These are phyloP conservation scores for Tetranychus piercei DNA, from an alignment of 2,888 invertebrate species.

Conservation along the genomic window DNA sequence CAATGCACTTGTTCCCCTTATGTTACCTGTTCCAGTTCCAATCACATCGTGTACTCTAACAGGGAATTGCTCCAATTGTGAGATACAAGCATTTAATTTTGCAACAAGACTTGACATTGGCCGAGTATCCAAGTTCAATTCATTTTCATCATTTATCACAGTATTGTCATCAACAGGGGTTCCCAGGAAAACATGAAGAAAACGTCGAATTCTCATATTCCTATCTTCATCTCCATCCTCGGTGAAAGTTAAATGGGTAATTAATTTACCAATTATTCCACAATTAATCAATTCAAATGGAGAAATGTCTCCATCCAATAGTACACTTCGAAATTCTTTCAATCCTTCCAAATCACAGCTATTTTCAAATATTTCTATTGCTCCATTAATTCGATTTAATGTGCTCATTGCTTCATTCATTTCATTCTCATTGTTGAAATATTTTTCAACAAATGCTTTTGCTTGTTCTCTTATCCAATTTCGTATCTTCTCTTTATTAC, in stretches of 20 bases:
- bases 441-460: constrained; percentile 34
- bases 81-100: constrained; percentile 84
- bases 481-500: constrained; percentile 60
- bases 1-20: constrained; percentile 50
- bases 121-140: constrained; percentile 26
- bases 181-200: constrained; percentile 76
- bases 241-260: constrained; percentile 57
- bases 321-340: constrained; percentile 58
- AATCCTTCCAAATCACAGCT: constrained; percentile 41
- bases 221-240: constrained; percentile 27
- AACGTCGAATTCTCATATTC: constrained; percentile 51
- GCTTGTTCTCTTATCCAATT: constrained; percentile 75
- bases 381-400: constrained; percentile 57
- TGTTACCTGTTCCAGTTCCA: constrained; percentile 41
- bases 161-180: constrained; percentile 41
- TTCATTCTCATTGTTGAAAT: constrained; percentile 42
- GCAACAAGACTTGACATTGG: constrained; percentile 64
- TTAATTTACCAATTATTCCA: constrained; percentile 70
- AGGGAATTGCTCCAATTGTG: constrained; percentile 92
- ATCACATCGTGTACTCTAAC: constrained; percentile 87
- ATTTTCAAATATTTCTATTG: constrained; percentile 39
- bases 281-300: constrained; percentile 97
- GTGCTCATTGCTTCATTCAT: constrained; percentile 53
- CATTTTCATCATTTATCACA: constrained; percentile 12
- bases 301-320: constrained; percentile 83